Percentiles rank a stretch among this genome's conserved stretches.
phyloP scores from a whole-genome alignment of 1,140 invertebrate genomes.

The Thaumetopoea pityocampa region DNA sequence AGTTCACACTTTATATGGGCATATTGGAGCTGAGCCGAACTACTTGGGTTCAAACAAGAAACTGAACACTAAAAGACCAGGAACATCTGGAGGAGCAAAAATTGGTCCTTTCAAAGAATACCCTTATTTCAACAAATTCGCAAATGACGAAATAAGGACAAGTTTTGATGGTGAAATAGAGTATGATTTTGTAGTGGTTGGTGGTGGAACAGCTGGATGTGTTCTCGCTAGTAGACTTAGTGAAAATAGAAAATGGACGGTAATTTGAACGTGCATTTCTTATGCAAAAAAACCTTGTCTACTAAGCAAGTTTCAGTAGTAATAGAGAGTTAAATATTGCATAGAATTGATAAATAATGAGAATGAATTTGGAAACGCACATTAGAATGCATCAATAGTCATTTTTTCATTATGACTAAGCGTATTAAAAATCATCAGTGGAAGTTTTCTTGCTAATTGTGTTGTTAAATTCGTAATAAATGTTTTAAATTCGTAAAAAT shows the following conservation, averaged over 20 bases:
- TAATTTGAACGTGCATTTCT: slow-evolving; percentile 13
- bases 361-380: no score
- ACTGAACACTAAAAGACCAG: no score
- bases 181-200: slow-evolving; percentile 59
- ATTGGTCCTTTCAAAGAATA: slow-evolving; percentile 9
- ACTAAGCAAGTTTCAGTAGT: no score
- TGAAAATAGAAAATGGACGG: slow-evolving; percentile 64
- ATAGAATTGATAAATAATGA: no score
- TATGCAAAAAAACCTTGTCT: no score
- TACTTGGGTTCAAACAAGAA: slow-evolving; percentile 44
- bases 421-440: neutral
- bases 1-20: slow-evolving; percentile 56
- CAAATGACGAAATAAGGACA: slow-evolving; percentile 20
- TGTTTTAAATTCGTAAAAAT: no score
- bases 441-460: no score
- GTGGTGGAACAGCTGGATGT: slow-evolving; percentile 59
- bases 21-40: slow-evolving; percentile 50
- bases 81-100: slow-evolving; percentile 4
- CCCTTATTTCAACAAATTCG: slow-evolving; percentile 9
- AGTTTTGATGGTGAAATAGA: slow-evolving; percentile 16
- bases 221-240: slow-evolving; percentile 57
- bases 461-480: no score
- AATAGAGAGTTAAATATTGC: no score
- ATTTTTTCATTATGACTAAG: neutral
- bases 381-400: no score